A percentile compares a stretch with the other conserved stretches of the same genome.
phyloP scores from a whole-genome alignment of 1,140 invertebrate genomes.

The Trigoniulus corallinus region DNA sequence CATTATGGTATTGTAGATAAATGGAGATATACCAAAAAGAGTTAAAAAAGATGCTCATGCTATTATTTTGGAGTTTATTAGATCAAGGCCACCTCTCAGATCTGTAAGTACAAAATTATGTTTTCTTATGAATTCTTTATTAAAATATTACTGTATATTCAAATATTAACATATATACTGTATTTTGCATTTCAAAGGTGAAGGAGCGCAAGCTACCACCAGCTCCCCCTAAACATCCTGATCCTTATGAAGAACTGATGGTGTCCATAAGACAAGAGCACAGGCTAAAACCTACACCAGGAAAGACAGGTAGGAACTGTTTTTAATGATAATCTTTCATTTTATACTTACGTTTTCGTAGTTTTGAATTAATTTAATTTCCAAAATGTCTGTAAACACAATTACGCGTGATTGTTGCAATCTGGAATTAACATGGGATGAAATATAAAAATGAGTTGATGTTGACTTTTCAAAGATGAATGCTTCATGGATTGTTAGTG shows the following conservation, averaged over 20 bases:
- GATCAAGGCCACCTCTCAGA: slow-evolving; percentile 79
- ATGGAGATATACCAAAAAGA: slow-evolving; percentile 59
- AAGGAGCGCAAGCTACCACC: slow-evolving; percentile 68
- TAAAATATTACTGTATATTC: background rate
- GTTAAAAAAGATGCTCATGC: slow-evolving; percentile 87
- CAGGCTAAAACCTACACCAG: slow-evolving; percentile 13
- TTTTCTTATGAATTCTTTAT: slow-evolving; percentile 1
- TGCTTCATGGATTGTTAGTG: too few species aligned
- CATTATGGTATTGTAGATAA: slow-evolving; percentile 41
- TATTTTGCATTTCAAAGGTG: slow-evolving; percentile 40
- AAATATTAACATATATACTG: slow-evolving; percentile 1
- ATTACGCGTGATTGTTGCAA: too few species aligned
- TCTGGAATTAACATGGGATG: too few species aligned
- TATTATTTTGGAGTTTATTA: slow-evolving; percentile 88
- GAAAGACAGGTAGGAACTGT: slow-evolving; percentile 15
- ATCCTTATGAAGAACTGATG: slow-evolving; percentile 68
- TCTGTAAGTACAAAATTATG: slow-evolving; percentile 44
- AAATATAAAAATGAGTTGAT: too few species aligned
- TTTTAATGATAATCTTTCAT: too few species aligned
- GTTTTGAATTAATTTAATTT: too few species aligned
- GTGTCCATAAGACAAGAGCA: slow-evolving; percentile 69
- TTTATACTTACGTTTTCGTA: too few species aligned
- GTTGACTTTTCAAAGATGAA: too few species aligned
- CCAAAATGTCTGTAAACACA: too few species aligned
- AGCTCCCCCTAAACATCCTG: slow-evolving; percentile 43